A percentile compares a stretch with the other conserved stretches of the same genome.
These are phyloP conservation scores for Thryonomys swinderianus DNA, from an alignment of 2,113 vertebrate genomes.

Conservation along the genomic window DNA sequence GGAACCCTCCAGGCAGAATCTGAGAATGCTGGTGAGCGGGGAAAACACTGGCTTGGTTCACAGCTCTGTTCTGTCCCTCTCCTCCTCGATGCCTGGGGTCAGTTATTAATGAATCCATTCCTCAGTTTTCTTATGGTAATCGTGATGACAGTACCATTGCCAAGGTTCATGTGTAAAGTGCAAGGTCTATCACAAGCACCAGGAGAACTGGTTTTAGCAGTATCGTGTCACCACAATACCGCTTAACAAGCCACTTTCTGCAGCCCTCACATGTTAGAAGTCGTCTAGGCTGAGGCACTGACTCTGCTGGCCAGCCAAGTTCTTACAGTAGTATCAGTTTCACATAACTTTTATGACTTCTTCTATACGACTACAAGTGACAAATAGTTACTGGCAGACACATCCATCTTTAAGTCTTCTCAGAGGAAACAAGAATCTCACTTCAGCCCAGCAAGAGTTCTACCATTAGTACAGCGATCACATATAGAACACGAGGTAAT, in stretches of 20 bases:
- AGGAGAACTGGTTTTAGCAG: not conserved
- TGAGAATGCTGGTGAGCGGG: not conserved
- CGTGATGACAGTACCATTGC: not conserved
- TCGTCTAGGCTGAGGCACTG: not conserved
- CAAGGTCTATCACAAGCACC: not conserved
- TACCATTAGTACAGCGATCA: not conserved
- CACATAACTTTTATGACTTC: not conserved
- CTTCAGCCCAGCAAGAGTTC: not conserved
- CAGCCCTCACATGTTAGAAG: not conserved
- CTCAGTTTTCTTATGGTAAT: not conserved
- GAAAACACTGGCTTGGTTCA: not conserved
- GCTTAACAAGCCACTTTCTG: not conserved
- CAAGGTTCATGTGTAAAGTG: not conserved
- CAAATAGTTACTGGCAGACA: not conserved
- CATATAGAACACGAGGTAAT: not conserved
- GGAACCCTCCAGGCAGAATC: not conserved
- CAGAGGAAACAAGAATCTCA: slow-evolving; percentile 8
- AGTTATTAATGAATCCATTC: not conserved
- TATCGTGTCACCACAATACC: not conserved
- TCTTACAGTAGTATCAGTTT: not conserved
- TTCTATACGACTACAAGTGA: not conserved
- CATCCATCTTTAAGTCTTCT: not conserved
- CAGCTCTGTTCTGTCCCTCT: not conserved
- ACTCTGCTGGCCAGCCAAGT: not conserved
- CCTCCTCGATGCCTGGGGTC: not conserved